A percentile compares a stretch with the other conserved stretches of the same genome.
Conservation (phyloP, 2,113 vertebrate genomes). For the Phyllopteryx taeniolatus region DNA sequence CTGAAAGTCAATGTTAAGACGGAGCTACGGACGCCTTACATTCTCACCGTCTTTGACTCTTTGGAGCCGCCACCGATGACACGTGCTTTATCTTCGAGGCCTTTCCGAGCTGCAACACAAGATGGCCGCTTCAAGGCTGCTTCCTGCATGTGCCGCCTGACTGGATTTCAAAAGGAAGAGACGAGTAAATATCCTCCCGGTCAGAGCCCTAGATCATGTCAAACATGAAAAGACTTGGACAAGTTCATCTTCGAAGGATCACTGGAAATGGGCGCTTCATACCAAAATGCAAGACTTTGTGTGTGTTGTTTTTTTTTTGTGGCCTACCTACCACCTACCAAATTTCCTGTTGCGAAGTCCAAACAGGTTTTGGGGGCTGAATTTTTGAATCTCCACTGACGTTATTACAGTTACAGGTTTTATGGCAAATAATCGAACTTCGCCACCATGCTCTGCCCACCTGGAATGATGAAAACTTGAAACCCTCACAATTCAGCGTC, state of each 20-base stretch:
- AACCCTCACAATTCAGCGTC: no score
- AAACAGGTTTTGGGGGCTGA: no score
- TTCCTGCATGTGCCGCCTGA: conserved; percentile 66
- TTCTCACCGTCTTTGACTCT: conserved; percentile 41
- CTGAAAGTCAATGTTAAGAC: not conserved
- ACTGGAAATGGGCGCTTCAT: not conserved
- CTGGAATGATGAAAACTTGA: no score
- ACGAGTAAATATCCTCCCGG: conserved; percentile 56
- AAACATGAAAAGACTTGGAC: conserved; percentile 54
- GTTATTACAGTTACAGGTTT: no score
- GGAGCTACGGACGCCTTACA: conserved; percentile 37
- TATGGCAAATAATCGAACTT: no score
- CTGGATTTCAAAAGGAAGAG: conserved; percentile 70
- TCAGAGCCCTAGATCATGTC: conserved; percentile 61
- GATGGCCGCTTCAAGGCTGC: conserved; percentile 26
- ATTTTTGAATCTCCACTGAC: no score
- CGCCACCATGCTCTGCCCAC: no score
- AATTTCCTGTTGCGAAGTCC: no score
- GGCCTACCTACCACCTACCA: no score
- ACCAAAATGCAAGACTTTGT: no score
- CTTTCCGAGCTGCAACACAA: conserved; percentile 61
- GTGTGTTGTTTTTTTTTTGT: no score
- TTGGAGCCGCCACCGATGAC: conserved; percentile 55
- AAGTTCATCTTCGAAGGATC: no score
- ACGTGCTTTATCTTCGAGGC: conserved; percentile 42